Evolutionary conservation across 2,888 invertebrate genomes (phyloP), one percentile per base, ranked within the genome.

Genomic region (Lagria hirta): DNA sequence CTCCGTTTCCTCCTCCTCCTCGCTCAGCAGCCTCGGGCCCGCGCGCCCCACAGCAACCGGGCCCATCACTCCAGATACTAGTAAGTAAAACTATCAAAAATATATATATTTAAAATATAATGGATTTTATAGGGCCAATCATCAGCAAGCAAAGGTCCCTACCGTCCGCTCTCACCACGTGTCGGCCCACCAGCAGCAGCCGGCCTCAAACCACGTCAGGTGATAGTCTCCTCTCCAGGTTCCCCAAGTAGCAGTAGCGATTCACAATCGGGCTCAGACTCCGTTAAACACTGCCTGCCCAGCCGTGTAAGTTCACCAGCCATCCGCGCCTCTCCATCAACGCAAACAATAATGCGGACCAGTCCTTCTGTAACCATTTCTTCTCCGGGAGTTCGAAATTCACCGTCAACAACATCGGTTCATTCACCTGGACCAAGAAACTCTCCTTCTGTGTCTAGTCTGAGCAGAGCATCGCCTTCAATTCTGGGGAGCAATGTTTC

Each of bases 231-330:
- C 67, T 84, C 87, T 66, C 88, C 88, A 79, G 88, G 86, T 78
- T 88, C 88, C 70, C 86, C 88, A 81, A 88, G 86, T 80, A 87
- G 82, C 81, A 88, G 62, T 58, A 84, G 87, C 65, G 87, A 86
- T 68, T 85, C 84, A 59, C 86, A 85, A 68, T 85, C 85, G 64
- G 88, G 87, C 59, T 86, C 86, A 59, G 87, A 85, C 64, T 83
- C 83, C 52, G 81, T 83, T 69, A 84, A 83, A 68, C 82, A 83
- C 70, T 72, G 70, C 68, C 68, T 72, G 58, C 69, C 69, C 58
- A 66, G 69, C 61, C 69, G 72, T 47, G 71, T 70, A 35, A 65
- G 65, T 58, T 71, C 70, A 40, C 70, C 71, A 36, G 68, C 67
- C 66, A 74, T 58, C 40, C 72, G 76, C 50, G 68, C 68, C 28